Percentiles rank a stretch among this genome's conserved stretches.
Evolutionary conservation across 1,140 invertebrate species (phyloP).

Genomic region (Parasteatoda tepidariorum): DNA sequence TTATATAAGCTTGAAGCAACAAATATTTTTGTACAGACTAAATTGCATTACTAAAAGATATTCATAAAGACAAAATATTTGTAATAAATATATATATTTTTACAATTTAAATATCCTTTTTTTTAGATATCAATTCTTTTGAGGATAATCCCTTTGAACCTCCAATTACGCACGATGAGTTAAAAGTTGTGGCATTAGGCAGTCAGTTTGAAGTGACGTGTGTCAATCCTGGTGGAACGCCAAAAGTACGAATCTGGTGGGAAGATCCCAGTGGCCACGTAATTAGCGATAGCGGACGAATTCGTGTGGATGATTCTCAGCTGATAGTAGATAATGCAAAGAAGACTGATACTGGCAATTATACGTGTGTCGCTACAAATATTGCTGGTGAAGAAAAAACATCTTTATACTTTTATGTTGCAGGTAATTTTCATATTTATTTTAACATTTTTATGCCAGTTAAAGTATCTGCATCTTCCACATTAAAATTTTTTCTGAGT

Average conservation of each 20-base stretch:
- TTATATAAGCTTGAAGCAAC: too few species aligned
- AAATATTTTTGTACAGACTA: too few species aligned
- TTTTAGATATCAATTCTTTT: constrained; percentile 60
- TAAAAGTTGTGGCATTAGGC: constrained; percentile 74
- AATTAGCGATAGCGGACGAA: constrained; percentile 73
- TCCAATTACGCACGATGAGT: constrained; percentile 70
- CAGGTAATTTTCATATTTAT: constrained; percentile 35
- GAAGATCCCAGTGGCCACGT: constrained; percentile 74
- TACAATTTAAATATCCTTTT: too few species aligned
- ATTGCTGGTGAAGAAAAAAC: constrained; percentile 63
- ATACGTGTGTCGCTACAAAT: constrained; percentile 66
- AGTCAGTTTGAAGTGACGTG: constrained; percentile 75
- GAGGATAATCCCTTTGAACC: constrained; percentile 68
- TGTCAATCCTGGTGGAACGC: constrained; percentile 72
- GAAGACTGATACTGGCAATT: constrained; percentile 65
- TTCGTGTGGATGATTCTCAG: constrained; percentile 74
- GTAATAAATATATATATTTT: too few species aligned
- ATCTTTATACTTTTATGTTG: constrained; percentile 59
- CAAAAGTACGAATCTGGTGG: constrained; percentile 73
- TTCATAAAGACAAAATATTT: too few species aligned
- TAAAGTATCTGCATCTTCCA: too few species aligned
- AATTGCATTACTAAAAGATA: too few species aligned
- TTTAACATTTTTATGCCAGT: background rate
- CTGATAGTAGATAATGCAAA: constrained; percentile 75
- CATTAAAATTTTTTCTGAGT: too few species aligned